Evolutionary conservation across 2,113 vertebrate genomes (phyloP), one percentile per base, ranked within the genome.

Genomic region (Alligator mississippiensis): DNA sequence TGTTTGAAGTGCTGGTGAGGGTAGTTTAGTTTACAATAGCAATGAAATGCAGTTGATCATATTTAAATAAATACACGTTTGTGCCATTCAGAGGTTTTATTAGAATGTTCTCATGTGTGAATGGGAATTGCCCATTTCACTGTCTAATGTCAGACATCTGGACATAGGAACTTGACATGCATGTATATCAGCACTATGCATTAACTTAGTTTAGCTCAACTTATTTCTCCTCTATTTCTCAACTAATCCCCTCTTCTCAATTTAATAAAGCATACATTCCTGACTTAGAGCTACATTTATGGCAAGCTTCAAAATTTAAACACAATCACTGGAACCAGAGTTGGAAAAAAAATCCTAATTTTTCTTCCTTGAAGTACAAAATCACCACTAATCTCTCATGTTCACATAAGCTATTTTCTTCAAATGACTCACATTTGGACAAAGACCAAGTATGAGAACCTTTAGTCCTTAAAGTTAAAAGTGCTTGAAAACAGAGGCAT

Each of bases 391-490:
- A 14, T 86, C 74, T 86, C 77, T 62, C 59, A 22, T 82, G 6
- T 80, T 92, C 22, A 0, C 54, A 77, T 80, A 87, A 90, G 27
- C 18, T 4, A 59, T 90, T 91, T 94, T 85, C 82, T 81, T 93
- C 19, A 80, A 82, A 63, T 82, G 15, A 91, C 10, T 92, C 91
- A 76, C 10, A 15, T 91, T 77, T 93, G 88, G 82, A 58, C 57
- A 61, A 58, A 66, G 24, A 61, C 86, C 88, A 94, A 88, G 22
- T 16, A 47, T 70, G 54, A 90, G 72, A 92, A 77, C 34, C 34
- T 92, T 92, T 85, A 57, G 4, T 22, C 18, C 9, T 10, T 59
- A 27, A 18, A 68, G 28, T 85, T 75, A 75, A 85, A 60, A 77
- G 55, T 76, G 79, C 38, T 72, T 47, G 47, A 47, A 47, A 74